These are phyloP conservation scores for Megalopta genalis DNA, from an alignment of 1,140 invertebrate species.

Conservation along the genomic window DNA sequence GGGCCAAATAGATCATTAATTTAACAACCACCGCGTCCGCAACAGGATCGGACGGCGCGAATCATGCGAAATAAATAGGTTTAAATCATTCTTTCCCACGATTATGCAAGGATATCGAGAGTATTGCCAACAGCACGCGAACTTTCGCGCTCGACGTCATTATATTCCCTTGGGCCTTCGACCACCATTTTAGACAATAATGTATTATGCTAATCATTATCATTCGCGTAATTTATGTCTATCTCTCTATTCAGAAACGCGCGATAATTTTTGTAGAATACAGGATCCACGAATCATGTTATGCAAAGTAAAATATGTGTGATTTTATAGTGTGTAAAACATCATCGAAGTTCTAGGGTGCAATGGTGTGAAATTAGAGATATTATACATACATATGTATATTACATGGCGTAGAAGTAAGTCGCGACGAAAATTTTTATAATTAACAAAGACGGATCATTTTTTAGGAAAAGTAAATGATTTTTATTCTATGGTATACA, in stretches of 20 bases:
- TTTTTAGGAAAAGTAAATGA: too few relatives aligned
- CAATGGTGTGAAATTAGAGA: too few relatives aligned
- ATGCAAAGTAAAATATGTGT: too few relatives aligned
- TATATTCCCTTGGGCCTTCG: background rate
- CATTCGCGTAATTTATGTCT: background rate
- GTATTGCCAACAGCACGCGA: background rate
- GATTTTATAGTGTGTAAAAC: too few relatives aligned
- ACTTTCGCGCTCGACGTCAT: background rate
- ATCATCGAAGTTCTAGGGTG: too few relatives aligned
- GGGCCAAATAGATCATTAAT: background rate
- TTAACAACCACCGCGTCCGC: constrained; percentile 1
- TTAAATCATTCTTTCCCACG: constrained; percentile 21
- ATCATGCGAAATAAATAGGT: background rate
- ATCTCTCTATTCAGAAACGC: background rate
- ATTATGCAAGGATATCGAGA: background rate
- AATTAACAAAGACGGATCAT: too few relatives aligned
- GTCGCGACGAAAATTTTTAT: too few relatives aligned
- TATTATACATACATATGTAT: too few relatives aligned
- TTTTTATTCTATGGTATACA: too few relatives aligned
- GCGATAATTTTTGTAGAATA: background rate
- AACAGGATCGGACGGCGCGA: background rate
- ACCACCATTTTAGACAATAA: background rate
- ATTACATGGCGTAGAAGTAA: too few relatives aligned
- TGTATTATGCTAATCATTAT: background rate
- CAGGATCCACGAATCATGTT: too few relatives aligned